Base-by-base conservation (phyloP, 2,888 invertebrate species). In the Aleiodes leptofemur region DNA sequence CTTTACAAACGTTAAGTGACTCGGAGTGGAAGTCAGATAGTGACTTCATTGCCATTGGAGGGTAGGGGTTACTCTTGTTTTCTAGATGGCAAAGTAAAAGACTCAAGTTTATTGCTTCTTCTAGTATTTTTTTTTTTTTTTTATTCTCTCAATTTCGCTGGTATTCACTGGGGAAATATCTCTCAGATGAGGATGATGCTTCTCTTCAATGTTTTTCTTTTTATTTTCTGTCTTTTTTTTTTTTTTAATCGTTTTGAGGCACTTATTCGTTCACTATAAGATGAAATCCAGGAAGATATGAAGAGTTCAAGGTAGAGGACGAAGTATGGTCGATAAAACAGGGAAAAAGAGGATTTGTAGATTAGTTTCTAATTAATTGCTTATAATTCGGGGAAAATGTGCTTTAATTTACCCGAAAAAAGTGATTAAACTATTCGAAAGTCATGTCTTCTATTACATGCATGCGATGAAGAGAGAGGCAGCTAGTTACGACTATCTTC, bases 21-120 rank as follows among this genome's bases (percentile, higher is more conserved):
- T 86, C 85, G 82, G 81, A 86, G 86, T 86, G 87, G 87, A 87
- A 87, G 85, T 80, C 82, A 84, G 87, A 87, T 87, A 87, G 82
- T 83, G 82, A 74, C 79, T 85, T 85, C 83, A 83, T 84, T 83
- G 64, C 64, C 64, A 64, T 64, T 9, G 64, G 23, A 8, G 4
- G 43, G 43, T 43, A 43, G 43, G 43, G 48, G 64, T 64, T 64
- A 64, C 23, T 64, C 64, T 64, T 64, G 59, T 50, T 56, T 70
- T 14, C 48, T 73, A 59, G 71, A 53, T 69, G 68, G 69, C 34
- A 16, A n/a, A 48, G 55, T 56, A 16, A 38, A 59, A 66, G 8
- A 38, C 55, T 29, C 11, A 56, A 50, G 57, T 71, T n/a, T 16
- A 64, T 64, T 48, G 64, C 23, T 43, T 9, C 43, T 43, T 43